Base-by-base conservation (phyloP, 2,797 vertebrate species). In the Hoplostethus atlanticus region DNA sequence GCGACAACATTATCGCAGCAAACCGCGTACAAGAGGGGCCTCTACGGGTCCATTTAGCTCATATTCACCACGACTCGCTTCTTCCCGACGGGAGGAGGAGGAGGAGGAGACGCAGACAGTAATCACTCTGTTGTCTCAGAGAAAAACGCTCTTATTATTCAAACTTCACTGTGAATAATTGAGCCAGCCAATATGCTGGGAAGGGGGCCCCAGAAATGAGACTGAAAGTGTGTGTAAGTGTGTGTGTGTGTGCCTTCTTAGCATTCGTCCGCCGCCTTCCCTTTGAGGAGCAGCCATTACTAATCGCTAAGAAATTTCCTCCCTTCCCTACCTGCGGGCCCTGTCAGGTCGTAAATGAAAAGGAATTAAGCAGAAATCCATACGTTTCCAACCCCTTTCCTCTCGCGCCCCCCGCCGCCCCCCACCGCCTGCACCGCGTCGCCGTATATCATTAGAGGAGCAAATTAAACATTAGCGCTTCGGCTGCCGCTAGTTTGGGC, bases 401-500 rank as follows among this genome's bases (percentile, higher is more conserved):
- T 79, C 21, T 71, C 83, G 21, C 21, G 21, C 21, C 21, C 21
- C 64, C 76, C 57, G 60, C 69, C 86, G 1, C 21, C 21, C 21
- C 21, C 21, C 21, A 21, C 21, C 21, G 21, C 63, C 64, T 78
- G 73, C 82, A 80, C 84, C 62, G 74, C 83, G 81, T 84, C 75
- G 64, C 86, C 77, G 86, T 93, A 92, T 93, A 92, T 90, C 93
- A 94, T 94, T 94, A 94, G 87, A 72, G 84, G 80, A 94, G 92
- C 93, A 94, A 94, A 95, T 94, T 93, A 95, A 95, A 94, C 93
- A 94, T 94, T 93, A 93, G 93, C 85, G 88, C 93, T 91, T 91
- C 81, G 78, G 89, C 92, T 91, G 93, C 88, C 73, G 91, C 91
- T 94, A 94, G 93, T 94, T 93, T 93, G 90, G 87, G 93, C 92